These are phyloP conservation scores for Platynereis dumerilii DNA, from an alignment of 2,888 invertebrate species.

Conservation along the genomic window DNA sequence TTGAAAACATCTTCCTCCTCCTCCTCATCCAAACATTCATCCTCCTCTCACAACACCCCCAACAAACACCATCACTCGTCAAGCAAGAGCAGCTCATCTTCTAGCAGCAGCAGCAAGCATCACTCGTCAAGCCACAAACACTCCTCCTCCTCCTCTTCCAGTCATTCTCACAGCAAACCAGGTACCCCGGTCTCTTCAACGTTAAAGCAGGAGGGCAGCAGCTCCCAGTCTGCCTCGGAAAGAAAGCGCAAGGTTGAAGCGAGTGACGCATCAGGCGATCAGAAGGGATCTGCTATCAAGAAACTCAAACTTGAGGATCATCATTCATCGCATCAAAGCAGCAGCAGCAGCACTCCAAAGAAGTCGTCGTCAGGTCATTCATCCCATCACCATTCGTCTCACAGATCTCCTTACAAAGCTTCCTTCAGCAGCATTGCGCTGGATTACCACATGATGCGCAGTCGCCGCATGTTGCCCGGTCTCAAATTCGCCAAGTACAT, in stretches of 20 bases:
- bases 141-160: neutral
- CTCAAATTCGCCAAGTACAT: constrained; percentile 65
- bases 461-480: neutral
- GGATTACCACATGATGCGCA: constrained; percentile 14
- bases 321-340: neutral
- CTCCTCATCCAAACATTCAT: constrained; percentile 16
- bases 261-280: neutral
- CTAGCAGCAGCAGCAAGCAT: constrained; percentile 7
- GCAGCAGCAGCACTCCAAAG: constrained; percentile 12
- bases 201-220: constrained; percentile 2
- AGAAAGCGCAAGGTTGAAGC: constrained; percentile 20
- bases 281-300: neutral
- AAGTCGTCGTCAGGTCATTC: constrained; percentile 4
- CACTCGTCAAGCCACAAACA: constrained; percentile 6
- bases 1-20: constrained; percentile 2
- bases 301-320: constrained; percentile 16
- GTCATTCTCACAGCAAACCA: constrained; percentile 26
- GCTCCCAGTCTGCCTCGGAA: neutral
- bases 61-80: constrained; percentile 1
- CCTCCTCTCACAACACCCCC: constrained; percentile 2
- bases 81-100: neutral
- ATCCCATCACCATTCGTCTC: neutral
- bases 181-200: constrained; percentile 13
- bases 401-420: constrained; percentile 6
- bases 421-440: constrained; percentile 6